phyloP scores from a whole-genome alignment of 1,140 invertebrate genomes.

The Zophobas morio region DNA sequence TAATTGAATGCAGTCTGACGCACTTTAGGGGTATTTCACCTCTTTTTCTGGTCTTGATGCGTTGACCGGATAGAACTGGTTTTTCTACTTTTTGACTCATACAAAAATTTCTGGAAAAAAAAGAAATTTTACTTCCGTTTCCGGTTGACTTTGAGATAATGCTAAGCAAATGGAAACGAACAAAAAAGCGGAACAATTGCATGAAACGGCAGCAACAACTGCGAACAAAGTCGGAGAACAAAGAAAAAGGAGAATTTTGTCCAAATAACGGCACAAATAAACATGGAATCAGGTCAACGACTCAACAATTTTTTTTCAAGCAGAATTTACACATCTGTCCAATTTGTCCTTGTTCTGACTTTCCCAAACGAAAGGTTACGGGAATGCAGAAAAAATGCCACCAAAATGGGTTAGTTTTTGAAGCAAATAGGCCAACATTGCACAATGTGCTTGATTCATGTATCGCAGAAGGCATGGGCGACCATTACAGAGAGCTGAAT shows the following conservation, averaged over 20 bases:
- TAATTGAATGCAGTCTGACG: neutral
- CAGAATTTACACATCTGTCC: conserved; percentile 1
- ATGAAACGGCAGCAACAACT: conserved; percentile 15
- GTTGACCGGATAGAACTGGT: conserved; percentile 99
- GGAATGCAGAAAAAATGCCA: conserved; percentile 5
- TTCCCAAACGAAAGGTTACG: neutral
- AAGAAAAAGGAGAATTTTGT: conserved; percentile 29
- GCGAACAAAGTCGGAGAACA: conserved; percentile 8
- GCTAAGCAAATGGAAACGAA: neutral
- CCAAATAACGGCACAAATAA: conserved; percentile 28
- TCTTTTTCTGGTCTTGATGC: conserved; percentile 99
- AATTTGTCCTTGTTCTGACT: conserved; percentile 4
- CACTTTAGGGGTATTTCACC: conserved; percentile 72
- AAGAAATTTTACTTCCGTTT: conserved; percentile 6
- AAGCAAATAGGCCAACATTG: conserved; percentile 34
- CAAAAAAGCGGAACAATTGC: conserved; percentile 13
- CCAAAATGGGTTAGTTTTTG: conserved; percentile 33
- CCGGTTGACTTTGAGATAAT: conserved; percentile 1
- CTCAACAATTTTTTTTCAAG: conserved; percentile 34
- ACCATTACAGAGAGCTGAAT: conserved; percentile 51
- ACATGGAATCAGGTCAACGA: conserved; percentile 52
- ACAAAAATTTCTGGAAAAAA: conserved; percentile 91
- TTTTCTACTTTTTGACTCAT: conserved; percentile 99
- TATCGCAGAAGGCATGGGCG: conserved; percentile 43
- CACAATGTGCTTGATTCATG: conserved; percentile 44